Conservation (phyloP, 1,140 invertebrate genomes). For the Drosophila tsacasi region DNA sequence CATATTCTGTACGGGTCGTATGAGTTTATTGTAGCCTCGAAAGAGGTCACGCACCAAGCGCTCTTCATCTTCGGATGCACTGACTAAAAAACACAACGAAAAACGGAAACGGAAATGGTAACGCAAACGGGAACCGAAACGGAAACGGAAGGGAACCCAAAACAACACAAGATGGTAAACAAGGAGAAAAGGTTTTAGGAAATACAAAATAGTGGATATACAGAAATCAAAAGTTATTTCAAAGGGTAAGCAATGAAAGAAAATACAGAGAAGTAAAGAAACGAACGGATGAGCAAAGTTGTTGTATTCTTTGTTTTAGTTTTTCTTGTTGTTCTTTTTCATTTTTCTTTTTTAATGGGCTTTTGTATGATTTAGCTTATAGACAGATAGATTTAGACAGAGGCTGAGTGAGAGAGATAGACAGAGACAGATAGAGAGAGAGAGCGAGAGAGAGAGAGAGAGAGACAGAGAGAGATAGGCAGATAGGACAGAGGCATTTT, state of each 20-base stretch:
- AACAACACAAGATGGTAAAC: not conserved
- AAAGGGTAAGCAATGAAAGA: slow-evolving; percentile 42
- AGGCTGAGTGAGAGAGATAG: slow-evolving; percentile 33
- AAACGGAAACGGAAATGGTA: slow-evolving; percentile 28
- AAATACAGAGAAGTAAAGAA: slow-evolving; percentile 69
- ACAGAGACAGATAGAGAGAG: slow-evolving; percentile 22
- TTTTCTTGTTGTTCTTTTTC: slow-evolving; percentile 58
- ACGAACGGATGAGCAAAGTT: slow-evolving; percentile 75
- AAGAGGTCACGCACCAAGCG: slow-evolving; percentile 98
- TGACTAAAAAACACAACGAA: slow-evolving; percentile 74
- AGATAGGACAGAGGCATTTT: slow-evolving; percentile 44
- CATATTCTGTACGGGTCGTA: slow-evolving; percentile 98
- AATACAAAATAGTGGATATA: slow-evolving; percentile 1
- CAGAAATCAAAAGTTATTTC: slow-evolving; percentile 5
- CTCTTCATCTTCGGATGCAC: slow-evolving; percentile 94
- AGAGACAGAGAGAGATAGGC: slow-evolving; percentile 37
- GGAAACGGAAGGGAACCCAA: not conserved
- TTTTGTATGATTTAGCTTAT: slow-evolving; percentile 64
- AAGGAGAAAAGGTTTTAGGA: not conserved
- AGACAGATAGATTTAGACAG: slow-evolving; percentile 53
- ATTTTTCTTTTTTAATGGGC: slow-evolving; percentile 56
- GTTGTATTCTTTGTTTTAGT: slow-evolving; percentile 58
- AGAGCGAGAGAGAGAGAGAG: slow-evolving; percentile 18
- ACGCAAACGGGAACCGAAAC: slow-evolving; percentile 29
- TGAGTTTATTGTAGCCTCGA: slow-evolving; percentile 99